Evolutionary conservation across 2,113 vertebrate genomes (phyloP), one percentile per base, ranked within the genome.

Genomic region (Silurus asotus): DNA sequence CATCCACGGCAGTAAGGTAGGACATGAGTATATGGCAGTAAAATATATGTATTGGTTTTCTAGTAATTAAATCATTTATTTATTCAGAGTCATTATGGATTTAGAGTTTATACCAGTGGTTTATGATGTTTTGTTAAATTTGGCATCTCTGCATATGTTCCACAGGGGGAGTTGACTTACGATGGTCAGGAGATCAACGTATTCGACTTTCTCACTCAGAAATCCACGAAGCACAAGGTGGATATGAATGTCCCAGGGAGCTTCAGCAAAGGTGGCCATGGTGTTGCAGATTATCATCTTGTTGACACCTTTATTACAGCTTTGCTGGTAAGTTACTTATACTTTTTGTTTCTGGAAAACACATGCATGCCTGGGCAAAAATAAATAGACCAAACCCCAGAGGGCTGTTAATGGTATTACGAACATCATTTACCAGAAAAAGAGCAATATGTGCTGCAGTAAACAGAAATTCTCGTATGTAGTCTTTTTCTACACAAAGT

Each of bases 1-100:
- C 7, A 94, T 97, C 81, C 90, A 92, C 53, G 95, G 96, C 67
- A 95, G 94, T 78, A 96, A 93, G 94, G 96, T 96, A 88, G 2
- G 87, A 80, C 53, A 14, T 76, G 8, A 17, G 13, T 28, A 15
- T 45, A 23, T 62, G n/a, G 10, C 59, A 65, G 5, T 11, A 72
- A 23, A 72, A 10, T 5, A 55, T 55, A 55, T 55, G 11, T 55
- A 55, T 77, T 55, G 23, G 23, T 14, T 77, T 55, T 70, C 6
- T 4, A 19, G 28, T 25, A 17, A 25, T 17, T 67, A 51, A 37
- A n/a, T 48, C 5, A 72, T 48, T 48, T 23, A 77, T 14, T 77
- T 3, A 14, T 77, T 25, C 13, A 77, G 75, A n/a, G n/a, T 56
- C 53, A 19, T 0, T 2, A 79, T 20, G 55, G 55, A 79, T 45